Percentiles rank a stretch among this genome's conserved stretches.
These are phyloP conservation scores for Callyntrura guangdongensis DNA, from an alignment of 2,888 invertebrate genomes.

Conservation along the genomic window DNA sequence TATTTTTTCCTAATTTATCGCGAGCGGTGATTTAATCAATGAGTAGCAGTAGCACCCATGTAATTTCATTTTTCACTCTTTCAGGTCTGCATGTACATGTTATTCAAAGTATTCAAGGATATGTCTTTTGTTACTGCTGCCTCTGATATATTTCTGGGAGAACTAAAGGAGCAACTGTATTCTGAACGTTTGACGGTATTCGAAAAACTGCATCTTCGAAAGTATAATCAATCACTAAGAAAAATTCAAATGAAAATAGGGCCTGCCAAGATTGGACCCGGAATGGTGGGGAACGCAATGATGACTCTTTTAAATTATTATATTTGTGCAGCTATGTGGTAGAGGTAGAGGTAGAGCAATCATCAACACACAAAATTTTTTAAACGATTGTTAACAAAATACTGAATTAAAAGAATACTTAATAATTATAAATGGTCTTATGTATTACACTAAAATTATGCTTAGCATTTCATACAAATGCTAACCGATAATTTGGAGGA, in stretches of 20 bases:
- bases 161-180: constrained; percentile 51
- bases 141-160: constrained; percentile 46
- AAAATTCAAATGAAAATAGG: constrained; percentile 75
- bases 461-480: too few species aligned
- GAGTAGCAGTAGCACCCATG: too few species aligned
- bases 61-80: too few species aligned
- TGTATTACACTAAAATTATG: too few species aligned
- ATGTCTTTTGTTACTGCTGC: constrained; percentile 75
- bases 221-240: constrained; percentile 53
- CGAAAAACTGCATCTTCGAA: constrained; percentile 16
- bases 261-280: constrained; percentile 63
- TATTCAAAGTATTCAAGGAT: constrained; percentile 79
- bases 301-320: constrained; percentile 73
- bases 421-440: too few species aligned
- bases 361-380: too few species aligned
- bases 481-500: too few species aligned
- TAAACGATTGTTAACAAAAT: too few species aligned
- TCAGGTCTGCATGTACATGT: constrained; percentile 78
- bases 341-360: neutral
- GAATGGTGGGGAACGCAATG: constrained; percentile 69
- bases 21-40: too few species aligned
- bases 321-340: constrained; percentile 71
- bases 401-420: too few species aligned
- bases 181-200: neutral
- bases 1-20: too few species aligned